phyloP scores from a whole-genome alignment of 2,797 vertebrate genomes.

The Enteromius anoplus region DNA sequence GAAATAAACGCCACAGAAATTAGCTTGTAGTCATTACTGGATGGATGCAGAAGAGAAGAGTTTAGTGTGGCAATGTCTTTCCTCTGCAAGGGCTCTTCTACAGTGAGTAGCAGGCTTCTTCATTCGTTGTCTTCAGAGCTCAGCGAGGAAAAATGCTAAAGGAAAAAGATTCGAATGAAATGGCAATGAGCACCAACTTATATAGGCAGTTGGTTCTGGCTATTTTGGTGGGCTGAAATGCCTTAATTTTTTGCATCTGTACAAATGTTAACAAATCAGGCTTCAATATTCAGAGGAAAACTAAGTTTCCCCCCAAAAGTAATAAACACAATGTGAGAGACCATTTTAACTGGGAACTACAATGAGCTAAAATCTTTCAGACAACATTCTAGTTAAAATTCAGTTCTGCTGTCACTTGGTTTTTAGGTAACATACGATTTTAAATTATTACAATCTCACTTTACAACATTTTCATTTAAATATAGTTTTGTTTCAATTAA shows the following conservation, averaged over 20 bases:
- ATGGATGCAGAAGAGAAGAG: background rate
- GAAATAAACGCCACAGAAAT: background rate
- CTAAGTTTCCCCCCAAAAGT: background rate
- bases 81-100: background rate
- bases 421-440: background rate
- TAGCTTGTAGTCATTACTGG: background rate
- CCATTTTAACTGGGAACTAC: conserved; percentile 49
- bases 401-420: no score
- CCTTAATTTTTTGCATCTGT: background rate
- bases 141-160: background rate
- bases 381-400: conserved; percentile 21
- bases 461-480: background rate
- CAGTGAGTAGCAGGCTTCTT: background rate
- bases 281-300: background rate
- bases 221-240: background rate
- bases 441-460: background rate
- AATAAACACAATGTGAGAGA: background rate
- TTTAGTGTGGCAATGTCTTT: background rate
- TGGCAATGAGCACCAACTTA: background rate
- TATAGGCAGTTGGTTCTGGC: background rate
- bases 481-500: background rate
- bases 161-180: background rate
- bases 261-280: background rate
- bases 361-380: conserved; percentile 65
- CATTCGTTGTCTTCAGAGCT: background rate